Evolutionary conservation across 2,888 invertebrate species (phyloP).

Genomic region (Drosophila subsilvestris): DNA sequence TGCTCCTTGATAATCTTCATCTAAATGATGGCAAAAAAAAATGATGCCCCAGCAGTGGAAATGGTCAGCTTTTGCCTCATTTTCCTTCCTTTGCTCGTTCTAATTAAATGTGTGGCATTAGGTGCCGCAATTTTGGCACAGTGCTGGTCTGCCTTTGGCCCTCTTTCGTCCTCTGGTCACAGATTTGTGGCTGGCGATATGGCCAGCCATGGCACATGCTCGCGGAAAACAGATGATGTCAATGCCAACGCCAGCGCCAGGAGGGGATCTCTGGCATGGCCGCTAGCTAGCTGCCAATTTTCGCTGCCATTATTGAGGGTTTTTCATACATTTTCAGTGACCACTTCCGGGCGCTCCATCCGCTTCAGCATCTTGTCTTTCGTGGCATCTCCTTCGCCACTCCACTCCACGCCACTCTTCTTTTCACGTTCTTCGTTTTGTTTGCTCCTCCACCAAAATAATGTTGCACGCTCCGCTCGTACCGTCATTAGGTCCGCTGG

Average conservation of each 20-base stretch:
- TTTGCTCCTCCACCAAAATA: conserved; percentile 29
- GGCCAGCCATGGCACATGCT: conserved; percentile 25
- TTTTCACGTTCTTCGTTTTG: conserved; percentile 11
- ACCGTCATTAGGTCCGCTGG: conserved; percentile 31
- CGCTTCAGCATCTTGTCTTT: conserved; percentile 33
- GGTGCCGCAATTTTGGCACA: conserved; percentile 53
- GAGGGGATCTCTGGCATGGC: background rate
- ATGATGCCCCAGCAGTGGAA: conserved; percentile 22
- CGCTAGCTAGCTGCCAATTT: conserved; percentile 43
- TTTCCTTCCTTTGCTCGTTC: conserved; percentile 12
- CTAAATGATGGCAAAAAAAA: conserved; percentile 50
- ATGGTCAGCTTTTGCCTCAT: conserved; percentile 16
- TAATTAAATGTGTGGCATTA: conserved; percentile 56
- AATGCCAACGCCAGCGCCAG: background rate
- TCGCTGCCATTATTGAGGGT: conserved; percentile 43
- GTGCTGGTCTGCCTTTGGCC: conserved; percentile 11
- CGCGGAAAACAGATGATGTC: conserved; percentile 33
- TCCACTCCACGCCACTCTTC: conserved; percentile 20
- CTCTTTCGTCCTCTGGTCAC: conserved; percentile 13
- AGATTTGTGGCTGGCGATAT: conserved; percentile 48
- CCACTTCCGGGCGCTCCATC: conserved; percentile 31
- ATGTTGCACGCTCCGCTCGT: conserved; percentile 28
- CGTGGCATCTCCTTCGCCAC: background rate
- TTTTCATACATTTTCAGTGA: conserved; percentile 50
- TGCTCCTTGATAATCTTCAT: conserved; percentile 51